These are phyloP conservation scores for Ephialtes manifestator DNA, from an alignment of 2,888 invertebrate genomes.

Conservation along the genomic window DNA sequence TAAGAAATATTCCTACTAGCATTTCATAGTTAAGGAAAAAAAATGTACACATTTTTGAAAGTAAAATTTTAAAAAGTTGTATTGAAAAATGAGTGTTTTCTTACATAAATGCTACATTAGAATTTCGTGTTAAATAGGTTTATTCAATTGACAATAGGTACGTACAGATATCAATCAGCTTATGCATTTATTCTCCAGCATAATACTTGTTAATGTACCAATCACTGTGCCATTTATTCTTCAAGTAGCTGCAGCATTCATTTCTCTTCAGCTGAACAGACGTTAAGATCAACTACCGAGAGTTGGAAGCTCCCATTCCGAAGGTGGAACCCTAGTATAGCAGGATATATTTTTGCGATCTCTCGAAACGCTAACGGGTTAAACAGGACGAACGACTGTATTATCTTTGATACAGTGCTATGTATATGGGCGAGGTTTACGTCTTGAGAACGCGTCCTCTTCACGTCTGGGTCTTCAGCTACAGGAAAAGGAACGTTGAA, in stretches of 20 bases:
- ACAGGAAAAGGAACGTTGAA: slow-evolving; percentile 64
- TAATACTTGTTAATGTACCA: not conserved
- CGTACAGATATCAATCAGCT: no score
- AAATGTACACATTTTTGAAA: no score
- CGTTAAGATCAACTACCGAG: not conserved
- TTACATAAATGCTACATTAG: no score
- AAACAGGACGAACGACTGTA: slow-evolving; percentile 81
- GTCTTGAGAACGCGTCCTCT: slow-evolving; percentile 81
- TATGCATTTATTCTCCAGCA: not conserved
- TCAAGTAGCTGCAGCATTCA: not conserved
- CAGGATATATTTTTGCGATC: slow-evolving; percentile 72
- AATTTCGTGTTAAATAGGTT: no score
- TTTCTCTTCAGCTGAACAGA: not conserved
- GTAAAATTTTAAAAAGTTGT: no score
- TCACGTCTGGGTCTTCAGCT: slow-evolving; percentile 63
- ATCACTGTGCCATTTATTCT: not conserved
- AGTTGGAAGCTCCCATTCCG: slow-evolving; percentile 15
- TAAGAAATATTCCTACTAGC: no score
- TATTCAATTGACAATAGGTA: no score
- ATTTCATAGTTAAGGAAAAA: no score
- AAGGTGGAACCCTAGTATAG: not conserved
- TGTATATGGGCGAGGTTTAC: slow-evolving; percentile 68
- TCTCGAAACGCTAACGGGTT: slow-evolving; percentile 77
- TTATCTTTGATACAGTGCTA: slow-evolving; percentile 45
- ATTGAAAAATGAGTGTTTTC: no score